Percentiles rank a stretch among this genome's conserved stretches.
phyloP scores from a whole-genome alignment of 2,888 invertebrate genomes.

The Conchocele bisecta region DNA sequence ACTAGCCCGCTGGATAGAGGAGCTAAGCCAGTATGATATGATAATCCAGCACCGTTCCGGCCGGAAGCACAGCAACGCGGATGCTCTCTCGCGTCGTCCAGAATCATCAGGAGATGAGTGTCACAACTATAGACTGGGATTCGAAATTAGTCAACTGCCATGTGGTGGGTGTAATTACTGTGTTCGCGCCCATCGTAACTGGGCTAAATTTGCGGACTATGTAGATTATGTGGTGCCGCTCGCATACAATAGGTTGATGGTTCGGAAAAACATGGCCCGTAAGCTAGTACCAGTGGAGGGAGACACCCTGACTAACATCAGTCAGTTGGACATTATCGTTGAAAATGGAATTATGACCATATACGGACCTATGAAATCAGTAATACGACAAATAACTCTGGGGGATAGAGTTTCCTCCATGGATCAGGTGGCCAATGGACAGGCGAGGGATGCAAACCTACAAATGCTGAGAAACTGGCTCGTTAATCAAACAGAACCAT shows the following conservation, averaged over 20 bases:
- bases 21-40: slow-evolving; percentile 43
- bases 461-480: not conserved
- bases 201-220: not conserved
- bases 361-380: too few species aligned
- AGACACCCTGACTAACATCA: too few species aligned
- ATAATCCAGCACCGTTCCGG: not conserved
- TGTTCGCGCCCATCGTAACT: not conserved
- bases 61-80: not conserved
- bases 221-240: not conserved
- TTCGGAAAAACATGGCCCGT: too few species aligned
- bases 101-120: not conserved
- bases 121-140: not conserved
- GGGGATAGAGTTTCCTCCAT: too few species aligned
- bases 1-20: too few species aligned
- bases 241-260: too few species aligned
- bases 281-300: too few species aligned
- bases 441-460: not conserved
- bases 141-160: not conserved
- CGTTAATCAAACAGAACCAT: not conserved
- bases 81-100: not conserved
- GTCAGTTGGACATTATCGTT: too few species aligned
- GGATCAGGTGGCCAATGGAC: not conserved
- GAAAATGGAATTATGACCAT: too few species aligned
- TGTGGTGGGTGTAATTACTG: not conserved
- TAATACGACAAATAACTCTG: too few species aligned